phyloP scores from a whole-genome alignment of 2,113 vertebrate species.

The Oreochromis niloticus region DNA sequence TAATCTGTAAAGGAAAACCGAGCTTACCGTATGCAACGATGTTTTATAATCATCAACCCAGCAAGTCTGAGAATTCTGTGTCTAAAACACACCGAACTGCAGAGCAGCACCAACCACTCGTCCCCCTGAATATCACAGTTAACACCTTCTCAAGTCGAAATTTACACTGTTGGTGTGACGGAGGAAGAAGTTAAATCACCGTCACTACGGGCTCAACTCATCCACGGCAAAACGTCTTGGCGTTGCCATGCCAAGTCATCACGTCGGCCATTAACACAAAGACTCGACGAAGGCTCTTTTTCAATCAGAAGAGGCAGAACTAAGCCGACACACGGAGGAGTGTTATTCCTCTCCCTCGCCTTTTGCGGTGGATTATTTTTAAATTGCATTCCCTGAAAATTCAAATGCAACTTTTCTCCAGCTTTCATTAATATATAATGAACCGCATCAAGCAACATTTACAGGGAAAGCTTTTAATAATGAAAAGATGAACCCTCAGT shows the following conservation, averaged over 20 bases:
- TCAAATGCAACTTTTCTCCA: neutral
- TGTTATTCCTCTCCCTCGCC: neutral
- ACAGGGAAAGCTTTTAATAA: slow-evolving; percentile 33
- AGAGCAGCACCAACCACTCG: neutral
- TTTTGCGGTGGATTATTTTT: neutral
- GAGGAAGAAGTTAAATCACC: neutral
- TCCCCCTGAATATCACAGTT: neutral
- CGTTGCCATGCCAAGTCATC: neutral
- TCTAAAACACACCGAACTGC: neutral
- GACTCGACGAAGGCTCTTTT: slow-evolving; percentile 1
- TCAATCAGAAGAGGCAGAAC: neutral
- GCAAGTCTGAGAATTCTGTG: slow-evolving; percentile 1
- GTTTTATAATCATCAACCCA: neutral
- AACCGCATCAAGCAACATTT: slow-evolving; percentile 23
- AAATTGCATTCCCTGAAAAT: neutral
- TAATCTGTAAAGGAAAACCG: neutral
- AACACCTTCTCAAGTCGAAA: neutral
- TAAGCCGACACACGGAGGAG: neutral
- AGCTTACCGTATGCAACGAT: neutral
- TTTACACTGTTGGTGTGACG: neutral
- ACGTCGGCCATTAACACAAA: neutral
- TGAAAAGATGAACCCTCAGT: neutral
- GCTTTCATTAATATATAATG: slow-evolving; percentile 32
- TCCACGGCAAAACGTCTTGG: neutral
- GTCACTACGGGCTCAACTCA: neutral